These are phyloP conservation scores for Ameiurus melas DNA, from an alignment of 2,113 vertebrate genomes.

Conservation along the genomic window DNA sequence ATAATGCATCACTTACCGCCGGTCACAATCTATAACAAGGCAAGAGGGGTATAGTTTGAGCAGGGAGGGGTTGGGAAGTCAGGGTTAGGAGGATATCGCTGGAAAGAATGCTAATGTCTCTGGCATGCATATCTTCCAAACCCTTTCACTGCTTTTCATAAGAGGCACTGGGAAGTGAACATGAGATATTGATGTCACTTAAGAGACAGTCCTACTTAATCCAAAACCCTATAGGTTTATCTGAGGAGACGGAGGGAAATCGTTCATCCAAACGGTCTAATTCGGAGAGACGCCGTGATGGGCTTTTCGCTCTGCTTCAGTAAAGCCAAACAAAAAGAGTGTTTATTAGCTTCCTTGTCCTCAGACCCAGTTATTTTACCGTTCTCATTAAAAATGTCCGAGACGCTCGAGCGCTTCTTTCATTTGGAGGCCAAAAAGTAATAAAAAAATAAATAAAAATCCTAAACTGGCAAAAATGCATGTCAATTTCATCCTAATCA, in stretches of 20 bases:
- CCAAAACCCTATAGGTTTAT: slow-evolving; percentile 49
- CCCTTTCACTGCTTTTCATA: slow-evolving; percentile 62
- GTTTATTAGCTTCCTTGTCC: slow-evolving; percentile 44
- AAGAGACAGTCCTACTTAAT: slow-evolving; percentile 50
- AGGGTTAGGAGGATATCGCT: slow-evolving; percentile 58
- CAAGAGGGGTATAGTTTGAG: slow-evolving; percentile 54
- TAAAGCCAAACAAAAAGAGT: slow-evolving; percentile 49
- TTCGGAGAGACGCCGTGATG: slow-evolving; percentile 6
- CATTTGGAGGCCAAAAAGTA: slow-evolving; percentile 74
- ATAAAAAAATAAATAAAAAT: slow-evolving; percentile 62
- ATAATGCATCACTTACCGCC: slow-evolving; percentile 79
- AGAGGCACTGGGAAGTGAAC: slow-evolving; percentile 59
- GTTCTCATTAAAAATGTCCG: slow-evolving; percentile 71
- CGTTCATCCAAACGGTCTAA: background rate
- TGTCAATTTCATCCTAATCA: slow-evolving; percentile 75
- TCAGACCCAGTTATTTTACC: slow-evolving; percentile 62
- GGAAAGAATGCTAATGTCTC: slow-evolving; percentile 65
- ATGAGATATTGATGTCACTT: slow-evolving; percentile 63
- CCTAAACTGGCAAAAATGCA: slow-evolving; percentile 69
- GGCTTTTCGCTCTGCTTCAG: slow-evolving; percentile 41
- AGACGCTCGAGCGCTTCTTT: slow-evolving; percentile 64
- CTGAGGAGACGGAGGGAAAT: slow-evolving; percentile 19
- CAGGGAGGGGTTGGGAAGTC: slow-evolving; percentile 58
- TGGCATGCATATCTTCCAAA: slow-evolving; percentile 59
- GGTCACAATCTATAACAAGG: slow-evolving; percentile 79